A percentile compares a stretch with the other conserved stretches of the same genome.
phyloP scores from a whole-genome alignment of 2,797 vertebrate species.

The Myotis vivesi region DNA sequence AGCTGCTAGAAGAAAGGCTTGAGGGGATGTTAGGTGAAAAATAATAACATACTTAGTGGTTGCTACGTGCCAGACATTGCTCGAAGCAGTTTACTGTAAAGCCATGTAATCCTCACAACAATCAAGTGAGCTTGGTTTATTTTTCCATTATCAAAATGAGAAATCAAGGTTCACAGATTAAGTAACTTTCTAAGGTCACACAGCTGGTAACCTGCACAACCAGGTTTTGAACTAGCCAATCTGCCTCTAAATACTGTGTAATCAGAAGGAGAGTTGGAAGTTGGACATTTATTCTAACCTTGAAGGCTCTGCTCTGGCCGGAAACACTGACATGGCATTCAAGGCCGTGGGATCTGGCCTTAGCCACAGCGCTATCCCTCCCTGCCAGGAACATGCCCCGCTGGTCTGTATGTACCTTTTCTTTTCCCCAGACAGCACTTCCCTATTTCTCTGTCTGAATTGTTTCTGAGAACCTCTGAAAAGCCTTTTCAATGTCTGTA shows the following conservation, averaged over 20 bases:
- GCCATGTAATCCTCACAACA: neutral
- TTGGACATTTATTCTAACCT: neutral
- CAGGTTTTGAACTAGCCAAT: neutral
- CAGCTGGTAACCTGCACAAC: neutral
- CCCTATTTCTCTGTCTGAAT: neutral
- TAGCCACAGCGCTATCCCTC: neutral
- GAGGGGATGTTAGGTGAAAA: neutral
- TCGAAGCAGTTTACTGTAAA: neutral
- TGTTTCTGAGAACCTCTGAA: neutral
- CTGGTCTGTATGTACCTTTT: neutral
- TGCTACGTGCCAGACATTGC: neutral
- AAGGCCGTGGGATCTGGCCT: neutral
- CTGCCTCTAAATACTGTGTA: neutral
- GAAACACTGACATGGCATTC: neutral
- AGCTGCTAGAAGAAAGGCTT: neutral
- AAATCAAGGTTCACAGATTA: constrained; percentile 1
- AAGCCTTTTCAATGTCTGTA: neutral
- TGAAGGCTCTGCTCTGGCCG: neutral
- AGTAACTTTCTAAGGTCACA: neutral
- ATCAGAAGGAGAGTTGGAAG: neutral
- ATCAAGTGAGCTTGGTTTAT: neutral
- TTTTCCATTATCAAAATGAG: neutral
- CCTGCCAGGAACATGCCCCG: neutral
- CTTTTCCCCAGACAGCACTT: neutral
- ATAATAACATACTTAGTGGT: neutral